A percentile compares a stretch with the other conserved stretches of the same genome.
These are phyloP conservation scores for Nineta flava DNA, from an alignment of 2,888 invertebrate species.

Conservation along the genomic window DNA sequence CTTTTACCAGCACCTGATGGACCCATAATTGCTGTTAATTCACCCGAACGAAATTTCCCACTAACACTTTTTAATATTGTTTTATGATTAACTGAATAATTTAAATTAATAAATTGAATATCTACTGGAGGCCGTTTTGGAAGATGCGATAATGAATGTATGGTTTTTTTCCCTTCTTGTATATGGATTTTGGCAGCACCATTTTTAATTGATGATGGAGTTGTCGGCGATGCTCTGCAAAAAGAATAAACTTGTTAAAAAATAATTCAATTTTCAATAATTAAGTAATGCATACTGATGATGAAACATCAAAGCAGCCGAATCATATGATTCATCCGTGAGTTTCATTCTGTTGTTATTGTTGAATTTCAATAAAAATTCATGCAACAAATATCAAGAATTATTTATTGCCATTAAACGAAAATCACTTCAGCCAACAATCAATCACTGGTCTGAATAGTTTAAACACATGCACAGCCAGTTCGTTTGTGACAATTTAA, in stretches of 20 bases:
- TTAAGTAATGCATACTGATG: too few relatives aligned
- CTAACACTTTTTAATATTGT: constrained; percentile 76
- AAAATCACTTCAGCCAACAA: too few relatives aligned
- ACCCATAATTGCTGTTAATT: constrained; percentile 91
- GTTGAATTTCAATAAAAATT: too few relatives aligned
- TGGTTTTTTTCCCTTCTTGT: constrained; percentile 35
- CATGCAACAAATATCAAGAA: too few relatives aligned
- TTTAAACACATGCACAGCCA: too few relatives aligned
- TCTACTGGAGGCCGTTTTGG: constrained; percentile 80
- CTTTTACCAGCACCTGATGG: constrained; percentile 74
- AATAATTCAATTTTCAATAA: too few relatives aligned
- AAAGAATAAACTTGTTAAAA: background rate
- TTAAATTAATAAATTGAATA: constrained; percentile 75
- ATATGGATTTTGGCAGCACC: background rate
- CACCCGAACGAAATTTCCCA: constrained; percentile 79
- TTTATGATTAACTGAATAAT: constrained; percentile 74
- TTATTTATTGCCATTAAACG: too few relatives aligned
- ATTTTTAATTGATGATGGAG: constrained; percentile 2
- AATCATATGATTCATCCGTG: too few relatives aligned
- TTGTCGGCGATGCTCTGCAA: background rate
- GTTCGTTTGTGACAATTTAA: too few relatives aligned
- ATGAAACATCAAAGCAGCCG: too few relatives aligned
- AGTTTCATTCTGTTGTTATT: too few relatives aligned
- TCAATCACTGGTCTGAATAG: too few relatives aligned
- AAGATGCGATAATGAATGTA: constrained; percentile 51